Base-by-base conservation (phyloP, 2,113 vertebrate species). In the Calyptomena viridis region DNA sequence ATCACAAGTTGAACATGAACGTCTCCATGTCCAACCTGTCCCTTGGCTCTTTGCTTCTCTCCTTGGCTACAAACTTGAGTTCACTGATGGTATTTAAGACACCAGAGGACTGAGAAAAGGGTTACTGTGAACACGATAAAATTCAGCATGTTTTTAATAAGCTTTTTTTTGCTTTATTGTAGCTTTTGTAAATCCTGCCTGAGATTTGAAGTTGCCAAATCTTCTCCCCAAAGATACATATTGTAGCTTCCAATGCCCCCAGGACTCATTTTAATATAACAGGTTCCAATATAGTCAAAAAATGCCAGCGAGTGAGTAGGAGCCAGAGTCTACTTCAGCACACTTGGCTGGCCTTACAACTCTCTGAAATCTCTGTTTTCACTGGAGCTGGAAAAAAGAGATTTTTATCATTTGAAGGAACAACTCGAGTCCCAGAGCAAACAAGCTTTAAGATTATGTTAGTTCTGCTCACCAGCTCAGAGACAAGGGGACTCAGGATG, bases 81-180 rank as follows among this genome's bases (percentile, higher is more conserved):
- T 64, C 47, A 22, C 27, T 78, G 87, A 40, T 66, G 50, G 37
- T 19, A n/a, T 64, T 84, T 49, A 37, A 63, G 71, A 20, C 66
- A 69, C 37, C 35, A 68, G 76, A 53, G 81, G 40, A 67, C 56
- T 35, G 35, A 86, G 82, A 85, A 59, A 64, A 35, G 62, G 22
- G 58, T 94, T 87, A 40, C 47, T 71, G 42, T 21, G 67, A 83
- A 20, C 53, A 86, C 71, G 71, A 95, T 69, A 82, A 90, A 82
- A n/a, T 44, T 69, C 89, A 89, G 87, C 9, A 2, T 52, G 80
- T 84, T 90, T 97, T 95, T 97, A 97, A 97, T 87, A 87, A 97
- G 95, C 93, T 96, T 97, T 90, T 84, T 85, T 95, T 97, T 94
- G 93, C 87, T 97, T 98, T 96, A 91, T 94, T 93, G 95, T 35